Base-by-base conservation (phyloP, 1,140 invertebrate species). In the Drosophila parabipectinata region DNA sequence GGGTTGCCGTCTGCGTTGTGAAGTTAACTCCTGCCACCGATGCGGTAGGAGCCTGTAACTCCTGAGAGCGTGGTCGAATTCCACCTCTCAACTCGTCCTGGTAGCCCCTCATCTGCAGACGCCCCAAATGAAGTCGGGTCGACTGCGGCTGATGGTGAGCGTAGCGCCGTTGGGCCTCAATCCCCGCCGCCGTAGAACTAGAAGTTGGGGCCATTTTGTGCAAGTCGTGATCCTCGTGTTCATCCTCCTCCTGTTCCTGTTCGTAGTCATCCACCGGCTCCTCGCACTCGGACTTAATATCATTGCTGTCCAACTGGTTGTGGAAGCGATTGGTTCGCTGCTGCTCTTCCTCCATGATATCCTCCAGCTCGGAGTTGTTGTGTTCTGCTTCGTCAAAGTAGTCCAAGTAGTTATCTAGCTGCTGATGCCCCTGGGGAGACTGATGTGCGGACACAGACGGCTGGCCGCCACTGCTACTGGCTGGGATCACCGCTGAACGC, bases 231-330 rank as follows among this genome's bases (percentile, higher is more conserved):
- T 88, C 73, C 10, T 88, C 83, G 0, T 41, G 44, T 2, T 83
- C 72, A 26, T 75, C 72, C 8, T 75, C 72, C 1, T 73, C 71
- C 3, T 54, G 71, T 8, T 79, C 75, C 2, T 41, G 72, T 6
- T 84, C 84, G 28, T 74, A 88, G 1, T 91, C 90, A 58, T 91
- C 90, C 5, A 52, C 71, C 6, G 80, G 77, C 26, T 90, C 89
- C 50, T 91, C 90, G 44, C 90, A 91, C 56, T 91, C 90, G 0
- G 90, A 91, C 53, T 91, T 91, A 6, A 91, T 91, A 55, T 91
- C 90, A 47, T 90, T 89, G 68, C 77, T 78, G 12, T 85, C 78
- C 14, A 90, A n/a, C 15, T 77, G 78, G 47, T 39, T 77, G 52
- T 83, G 83, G 61, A 32, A 54, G 18, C 30, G 68, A 48, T 39